phyloP scores from a whole-genome alignment of 92 coral and sea anemone genomes.

The Virgularia gustaviana region DNA sequence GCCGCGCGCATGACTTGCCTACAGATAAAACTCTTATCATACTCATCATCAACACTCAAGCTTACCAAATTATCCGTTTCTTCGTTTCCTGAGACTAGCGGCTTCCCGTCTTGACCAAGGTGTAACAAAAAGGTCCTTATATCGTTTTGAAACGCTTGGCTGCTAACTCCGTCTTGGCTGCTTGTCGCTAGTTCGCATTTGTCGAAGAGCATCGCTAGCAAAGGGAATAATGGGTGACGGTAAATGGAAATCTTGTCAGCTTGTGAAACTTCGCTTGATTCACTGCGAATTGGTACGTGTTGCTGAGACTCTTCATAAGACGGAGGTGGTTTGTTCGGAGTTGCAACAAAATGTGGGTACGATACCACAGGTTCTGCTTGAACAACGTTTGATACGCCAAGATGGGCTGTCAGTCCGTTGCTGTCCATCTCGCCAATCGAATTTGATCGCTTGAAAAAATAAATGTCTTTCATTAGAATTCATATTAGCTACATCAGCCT shows the following conservation, averaged over 20 bases:
- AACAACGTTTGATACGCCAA: slow-evolving; percentile 16
- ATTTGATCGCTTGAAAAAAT: slow-evolving; percentile 1
- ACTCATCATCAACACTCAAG: too few species aligned
- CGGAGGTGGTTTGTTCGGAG: slow-evolving; percentile 86
- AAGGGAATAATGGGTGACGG: slow-evolving; percentile 93
- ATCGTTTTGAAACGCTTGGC: slow-evolving; percentile 85
- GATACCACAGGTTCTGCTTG: slow-evolving; percentile 22
- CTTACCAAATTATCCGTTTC: slow-evolving; percentile 91
- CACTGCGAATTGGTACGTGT: slow-evolving; percentile 58
- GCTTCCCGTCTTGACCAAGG: slow-evolving; percentile 89
- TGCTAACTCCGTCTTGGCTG: slow-evolving; percentile 81
- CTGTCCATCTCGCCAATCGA: slow-evolving; percentile 6
- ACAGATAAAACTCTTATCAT: too few species aligned
- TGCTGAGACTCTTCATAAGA: slow-evolving; percentile 90
- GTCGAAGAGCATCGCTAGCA: slow-evolving; percentile 90
- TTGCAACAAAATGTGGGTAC: slow-evolving; percentile 34
- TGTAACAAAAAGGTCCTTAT: slow-evolving; percentile 83
- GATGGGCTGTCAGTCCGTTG: slow-evolving; percentile 18
- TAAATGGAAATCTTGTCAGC: slow-evolving; percentile 84
- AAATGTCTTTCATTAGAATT: slow-evolving; percentile 10
- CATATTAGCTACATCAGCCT: too few species aligned
- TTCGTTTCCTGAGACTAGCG: slow-evolving; percentile 82
- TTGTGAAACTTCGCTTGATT: slow-evolving; percentile 67
- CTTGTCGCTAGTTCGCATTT: slow-evolving; percentile 98
- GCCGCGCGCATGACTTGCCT: too few species aligned